Evolutionary conservation across 1,140 invertebrate genomes (phyloP).

Genomic region (Sycophaga agraensis): DNA sequence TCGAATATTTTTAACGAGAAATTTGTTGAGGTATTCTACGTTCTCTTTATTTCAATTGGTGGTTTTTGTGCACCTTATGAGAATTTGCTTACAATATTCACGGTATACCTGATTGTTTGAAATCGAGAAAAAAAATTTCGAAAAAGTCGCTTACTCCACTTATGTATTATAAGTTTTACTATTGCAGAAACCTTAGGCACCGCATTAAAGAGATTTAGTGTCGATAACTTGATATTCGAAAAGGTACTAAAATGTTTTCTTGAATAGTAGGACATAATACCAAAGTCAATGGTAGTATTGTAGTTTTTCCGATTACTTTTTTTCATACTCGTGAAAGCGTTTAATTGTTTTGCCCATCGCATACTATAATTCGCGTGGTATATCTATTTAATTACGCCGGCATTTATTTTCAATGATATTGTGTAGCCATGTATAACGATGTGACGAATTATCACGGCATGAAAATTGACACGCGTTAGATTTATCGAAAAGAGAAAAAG

Average conservation of each 20-base stretch:
- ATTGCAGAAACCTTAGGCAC: constrained; percentile 9
- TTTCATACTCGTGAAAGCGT: background rate
- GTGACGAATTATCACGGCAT: constrained; percentile 13
- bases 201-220: background rate
- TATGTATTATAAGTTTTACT: constrained; percentile 17
- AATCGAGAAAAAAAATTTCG: constrained; percentile 2
- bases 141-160: background rate
- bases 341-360: constrained; percentile 9
- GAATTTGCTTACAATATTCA: constrained; percentile 15
- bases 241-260: background rate
- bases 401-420: constrained; percentile 27
- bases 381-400: constrained; percentile 19
- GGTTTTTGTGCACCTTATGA: background rate
- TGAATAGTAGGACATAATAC: constrained; percentile 12
- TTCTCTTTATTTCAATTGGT: constrained; percentile 3
- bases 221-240: background rate
- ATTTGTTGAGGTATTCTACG: constrained; percentile 18
- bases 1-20: constrained; percentile 18
- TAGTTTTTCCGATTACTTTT: constrained; percentile 1
- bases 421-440: constrained; percentile 20
- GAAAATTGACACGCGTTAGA: constrained; percentile 9
- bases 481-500: background rate
- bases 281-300: constrained; percentile 4
- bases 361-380: constrained; percentile 15
- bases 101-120: background rate